Base-by-base conservation (phyloP, 2,888 invertebrate species). In the Phortica magna region DNA sequence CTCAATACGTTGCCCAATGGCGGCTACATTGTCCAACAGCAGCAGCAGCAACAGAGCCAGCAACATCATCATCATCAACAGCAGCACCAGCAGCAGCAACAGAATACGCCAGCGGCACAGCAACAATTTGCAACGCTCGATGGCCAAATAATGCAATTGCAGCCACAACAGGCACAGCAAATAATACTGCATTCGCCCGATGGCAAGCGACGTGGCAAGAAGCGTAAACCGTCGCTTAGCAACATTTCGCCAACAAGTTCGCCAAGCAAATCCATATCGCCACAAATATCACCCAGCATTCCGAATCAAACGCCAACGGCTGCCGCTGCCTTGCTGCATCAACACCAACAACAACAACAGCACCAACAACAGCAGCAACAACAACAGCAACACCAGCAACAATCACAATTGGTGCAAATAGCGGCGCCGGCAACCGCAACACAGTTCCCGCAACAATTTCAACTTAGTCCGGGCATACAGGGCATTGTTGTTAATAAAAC, bases 81-180 rank as follows among this genome's bases (percentile, higher is more conserved):
- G 80, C n/a, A 74, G 87, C 19, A 71, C 55, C 71, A 80, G 71
- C 73, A 74, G 74, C 41, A 67, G 42, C 67, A 67, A 83, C 83
- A 83, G 77, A 68, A 78, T 31, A 78, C 86, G 12, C 80, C 87
- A 14, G 78, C 83, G 19, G 82, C 78, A 0, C 67, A 71, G 17
- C 48, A 42, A 71, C 84, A 73, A 43, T 10, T 41, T 96, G 95
- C 73, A n/a, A 22, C 71, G 79, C 95, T 95, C 71, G 93, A 95
- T 19, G 96, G 96, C 0, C 95, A 96, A 82, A 94, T 97, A 7
- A 93, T 97, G 64, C 96, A 96, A 86, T 95, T 96, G 0, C 82
- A 84, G 77, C 96, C 96, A 0, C 87, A 82, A 59, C 80, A 84
- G 76, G 94, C 96, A 77, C 85, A 82, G 22, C 96, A 96, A 85